These are phyloP conservation scores for Anastrepha ludens DNA, from an alignment of 1,140 invertebrate species.

Conservation along the genomic window DNA sequence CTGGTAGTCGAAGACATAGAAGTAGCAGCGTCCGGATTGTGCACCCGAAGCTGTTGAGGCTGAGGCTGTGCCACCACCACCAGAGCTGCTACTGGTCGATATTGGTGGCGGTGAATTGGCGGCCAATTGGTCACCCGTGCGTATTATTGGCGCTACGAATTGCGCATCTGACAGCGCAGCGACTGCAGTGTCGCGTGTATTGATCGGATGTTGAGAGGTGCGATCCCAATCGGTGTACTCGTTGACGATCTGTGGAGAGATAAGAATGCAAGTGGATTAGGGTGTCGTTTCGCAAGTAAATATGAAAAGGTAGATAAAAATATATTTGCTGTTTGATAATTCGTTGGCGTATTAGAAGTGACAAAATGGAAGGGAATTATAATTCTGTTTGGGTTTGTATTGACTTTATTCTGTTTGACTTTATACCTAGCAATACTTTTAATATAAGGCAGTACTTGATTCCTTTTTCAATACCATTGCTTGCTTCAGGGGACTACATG, in stretches of 20 bases:
- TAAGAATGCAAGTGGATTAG: neutral
- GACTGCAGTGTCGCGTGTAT: constrained; percentile 93
- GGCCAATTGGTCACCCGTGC: constrained; percentile 86
- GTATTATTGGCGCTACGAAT: constrained; percentile 89
- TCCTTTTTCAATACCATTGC: no score
- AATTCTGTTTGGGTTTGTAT: no score
- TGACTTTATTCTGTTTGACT: no score
- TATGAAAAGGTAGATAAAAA: no score
- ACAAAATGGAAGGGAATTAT: no score
- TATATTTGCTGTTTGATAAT: no score
- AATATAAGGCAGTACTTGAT: no score
- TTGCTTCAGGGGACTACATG: no score
- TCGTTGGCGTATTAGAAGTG: no score
- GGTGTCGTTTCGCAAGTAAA: neutral
- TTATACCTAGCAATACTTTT: no score
- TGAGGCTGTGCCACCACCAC: constrained; percentile 66
- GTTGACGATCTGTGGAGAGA: constrained; percentile 82
- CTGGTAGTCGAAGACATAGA: constrained; percentile 96
- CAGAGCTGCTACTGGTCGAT: constrained; percentile 64
- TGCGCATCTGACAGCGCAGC: constrained; percentile 94
- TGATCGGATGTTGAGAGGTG: constrained; percentile 92
- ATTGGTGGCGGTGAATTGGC: constrained; percentile 75
- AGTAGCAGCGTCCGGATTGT: constrained; percentile 84
- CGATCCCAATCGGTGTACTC: constrained; percentile 98
- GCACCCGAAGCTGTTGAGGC: constrained; percentile 70